Evolutionary conservation across 2,113 vertebrate species (phyloP).

Genomic region (Sigmodon hispidus): DNA sequence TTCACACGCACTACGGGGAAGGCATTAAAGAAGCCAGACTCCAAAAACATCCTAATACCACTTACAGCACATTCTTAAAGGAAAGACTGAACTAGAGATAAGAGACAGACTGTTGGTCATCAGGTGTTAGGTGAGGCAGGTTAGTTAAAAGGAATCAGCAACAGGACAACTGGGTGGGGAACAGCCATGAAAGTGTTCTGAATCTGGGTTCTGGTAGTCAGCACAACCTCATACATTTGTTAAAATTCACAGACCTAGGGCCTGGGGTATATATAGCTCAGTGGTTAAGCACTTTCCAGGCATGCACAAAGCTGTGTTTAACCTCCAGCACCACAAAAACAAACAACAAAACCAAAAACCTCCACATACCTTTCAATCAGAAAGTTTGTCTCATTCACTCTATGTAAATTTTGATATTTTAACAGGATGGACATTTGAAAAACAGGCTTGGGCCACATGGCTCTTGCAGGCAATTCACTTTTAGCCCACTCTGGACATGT

Average conservation of each 20-base stretch:
- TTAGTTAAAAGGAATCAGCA: neutral
- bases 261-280: neutral
- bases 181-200: neutral
- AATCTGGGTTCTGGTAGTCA: neutral
- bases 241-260: neutral
- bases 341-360: neutral
- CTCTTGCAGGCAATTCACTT: neutral
- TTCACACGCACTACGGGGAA: neutral
- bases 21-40: neutral
- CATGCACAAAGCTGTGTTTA: neutral
- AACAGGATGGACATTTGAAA: neutral
- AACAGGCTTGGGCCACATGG: neutral
- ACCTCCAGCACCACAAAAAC: neutral
- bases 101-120: neutral
- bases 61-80: slow-evolving; percentile 6
- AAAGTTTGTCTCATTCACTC: neutral
- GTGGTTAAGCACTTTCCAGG: neutral
- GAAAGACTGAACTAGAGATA: slow-evolving; percentile 8
- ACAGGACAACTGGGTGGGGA: neutral
- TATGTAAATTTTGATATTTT: neutral
- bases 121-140: neutral
- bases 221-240: neutral
- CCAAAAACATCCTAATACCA: neutral
- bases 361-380: neutral
- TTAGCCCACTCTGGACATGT: neutral